Base-by-base conservation (phyloP, 2,888 invertebrate species). In the Augochlorella aurata region DNA sequence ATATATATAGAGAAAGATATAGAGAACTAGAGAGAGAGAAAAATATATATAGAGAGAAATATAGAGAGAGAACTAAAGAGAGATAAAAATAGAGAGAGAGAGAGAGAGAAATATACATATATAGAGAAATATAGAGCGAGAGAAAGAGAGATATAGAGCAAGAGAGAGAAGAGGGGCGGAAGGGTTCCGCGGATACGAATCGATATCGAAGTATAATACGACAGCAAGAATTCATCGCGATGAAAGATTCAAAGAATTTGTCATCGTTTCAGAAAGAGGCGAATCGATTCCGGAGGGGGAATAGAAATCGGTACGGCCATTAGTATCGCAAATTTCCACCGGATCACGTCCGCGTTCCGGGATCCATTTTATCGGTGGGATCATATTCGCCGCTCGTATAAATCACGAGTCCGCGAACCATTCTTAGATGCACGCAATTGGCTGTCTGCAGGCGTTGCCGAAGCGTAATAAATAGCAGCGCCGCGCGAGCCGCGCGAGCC, bases 381-480 rank as follows among this genome's bases (percentile, higher is more conserved):
- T 82, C 81, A 82, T 70, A 81, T 78, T 78, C 72, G 74, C 77
- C 68, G 77, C 74, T 72, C 24, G 74, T 82, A 88, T 88, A 84
- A 84, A 84, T 83, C 83, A 74, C 72, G 21, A 67, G 54, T 9
- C 45, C 66, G 74, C 77, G 81, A 65, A 29, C 83, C 77, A 65
- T 80, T 84, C 81, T 84, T 84, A 79, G 79, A 82, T 72, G 84
- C 83, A 85, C 82, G 85, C 89, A 88, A 92, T 90, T 90, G 88
- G 85, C 88, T 84, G 87, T 86, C 82, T 86, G 86, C 88, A 86
- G 89, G 89, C 88, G 87, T 87, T 89, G 83, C 89, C 88, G 86
- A 89, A 89, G 84, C 87, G 84, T 86, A 88, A 92, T 90, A 91
- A 91, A 91, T 91, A 89, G 89, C 89, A 58, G 68, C 82, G 78